Conservation (phyloP, 2,113 vertebrate genomes). For the Sialia sialis region DNA sequence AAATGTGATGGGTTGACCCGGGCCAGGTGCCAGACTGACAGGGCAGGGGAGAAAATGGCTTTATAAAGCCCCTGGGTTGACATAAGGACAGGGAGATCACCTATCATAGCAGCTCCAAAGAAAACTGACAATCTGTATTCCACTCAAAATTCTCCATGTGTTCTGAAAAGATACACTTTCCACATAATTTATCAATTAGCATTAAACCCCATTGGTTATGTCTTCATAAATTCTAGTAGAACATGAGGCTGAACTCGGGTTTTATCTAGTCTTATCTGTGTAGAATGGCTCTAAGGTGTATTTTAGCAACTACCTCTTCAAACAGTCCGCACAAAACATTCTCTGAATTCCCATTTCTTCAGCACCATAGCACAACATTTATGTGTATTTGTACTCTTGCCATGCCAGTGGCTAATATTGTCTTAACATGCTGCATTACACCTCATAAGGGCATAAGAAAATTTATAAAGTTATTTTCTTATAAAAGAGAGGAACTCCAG, state of each 20-base stretch:
- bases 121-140: background rate
- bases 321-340: background rate
- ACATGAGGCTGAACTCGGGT: background rate
- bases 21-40: background rate
- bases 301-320: background rate
- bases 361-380: background rate
- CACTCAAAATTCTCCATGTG: background rate
- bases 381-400: background rate
- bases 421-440: background rate
- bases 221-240: background rate
- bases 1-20: background rate
- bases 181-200: background rate
- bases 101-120: background rate
- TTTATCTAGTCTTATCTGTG: background rate
- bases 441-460: background rate
- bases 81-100: background rate
- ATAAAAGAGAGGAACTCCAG: background rate
- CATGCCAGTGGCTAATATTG: background rate
- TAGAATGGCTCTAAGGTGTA: background rate
- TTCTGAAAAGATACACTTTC: background rate
- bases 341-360: background rate
- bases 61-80: background rate
- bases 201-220: background rate
- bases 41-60: background rate
- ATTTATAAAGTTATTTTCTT: background rate